phyloP scores from a whole-genome alignment of 2,797 vertebrate species.

The Chrysocyon brachyurus region DNA sequence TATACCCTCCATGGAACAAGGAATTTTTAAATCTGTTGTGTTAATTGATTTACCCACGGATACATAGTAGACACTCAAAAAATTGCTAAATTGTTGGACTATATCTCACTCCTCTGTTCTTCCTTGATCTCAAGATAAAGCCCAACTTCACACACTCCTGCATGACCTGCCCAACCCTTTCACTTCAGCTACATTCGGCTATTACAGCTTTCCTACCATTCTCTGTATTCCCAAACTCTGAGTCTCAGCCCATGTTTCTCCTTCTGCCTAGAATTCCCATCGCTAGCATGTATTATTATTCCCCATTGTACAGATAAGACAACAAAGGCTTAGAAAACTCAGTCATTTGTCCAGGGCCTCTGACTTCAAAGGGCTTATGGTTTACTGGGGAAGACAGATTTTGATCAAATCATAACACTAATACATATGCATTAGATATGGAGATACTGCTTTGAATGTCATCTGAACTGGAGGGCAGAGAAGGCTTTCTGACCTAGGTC shows the following conservation, averaged over 20 bases:
- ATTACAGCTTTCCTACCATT: not conserved
- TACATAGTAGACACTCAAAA: not conserved
- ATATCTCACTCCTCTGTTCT: not conserved
- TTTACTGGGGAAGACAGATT: not conserved
- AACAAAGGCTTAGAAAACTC: not conserved
- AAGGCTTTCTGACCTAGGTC: not conserved
- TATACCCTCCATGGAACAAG: not conserved
- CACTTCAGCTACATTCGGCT: rapidly evolving
- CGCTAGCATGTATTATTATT: not conserved
- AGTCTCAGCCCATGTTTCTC: not conserved
- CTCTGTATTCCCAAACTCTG: too few relatives aligned
- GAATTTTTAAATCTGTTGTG: not conserved
- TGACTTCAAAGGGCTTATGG: not conserved
- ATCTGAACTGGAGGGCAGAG: not conserved
- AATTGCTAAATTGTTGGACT: not conserved
- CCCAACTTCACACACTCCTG: not conserved
- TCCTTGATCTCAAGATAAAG: not conserved
- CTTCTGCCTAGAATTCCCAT: not conserved
- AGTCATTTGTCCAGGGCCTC: not conserved
- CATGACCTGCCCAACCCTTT: not conserved
- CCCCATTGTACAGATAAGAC: not conserved
- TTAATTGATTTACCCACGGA: not conserved
- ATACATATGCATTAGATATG: not conserved
- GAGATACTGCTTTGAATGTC: not conserved
- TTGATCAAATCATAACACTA: not conserved